phyloP scores from a whole-genome alignment of 2,797 vertebrate genomes.

The Basileuterus tristriatus region DNA sequence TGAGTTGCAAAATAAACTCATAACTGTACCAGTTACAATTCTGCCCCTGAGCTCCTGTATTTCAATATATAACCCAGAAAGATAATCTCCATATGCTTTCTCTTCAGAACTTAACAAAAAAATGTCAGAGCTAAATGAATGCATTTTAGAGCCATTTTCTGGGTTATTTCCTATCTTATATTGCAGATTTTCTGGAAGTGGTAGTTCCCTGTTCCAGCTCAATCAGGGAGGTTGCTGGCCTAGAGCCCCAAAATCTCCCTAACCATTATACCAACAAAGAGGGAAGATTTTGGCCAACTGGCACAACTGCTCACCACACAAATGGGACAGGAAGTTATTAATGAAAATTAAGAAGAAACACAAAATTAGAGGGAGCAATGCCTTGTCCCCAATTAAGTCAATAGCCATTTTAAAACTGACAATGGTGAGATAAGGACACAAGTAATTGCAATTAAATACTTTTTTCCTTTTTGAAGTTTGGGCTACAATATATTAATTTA shows the following conservation, averaged over 20 bases:
- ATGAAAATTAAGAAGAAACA: background rate
- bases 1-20: conserved; percentile 16
- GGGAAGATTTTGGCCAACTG: background rate
- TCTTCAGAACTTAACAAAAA: background rate
- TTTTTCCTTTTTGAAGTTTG: conserved; percentile 13
- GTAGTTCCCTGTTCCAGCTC: background rate
- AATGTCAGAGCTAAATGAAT: background rate
- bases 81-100: conserved; percentile 10
- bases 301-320: rapidly evolving
- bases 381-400: background rate
- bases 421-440: rapidly evolving
- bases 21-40: background rate
- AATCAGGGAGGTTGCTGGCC: background rate
- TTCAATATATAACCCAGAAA: conserved; percentile 25
- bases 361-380: background rate
- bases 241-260: background rate
- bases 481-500: conserved; percentile 24
- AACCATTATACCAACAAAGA: background rate
- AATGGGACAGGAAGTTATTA: background rate
- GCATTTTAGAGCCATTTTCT: background rate
- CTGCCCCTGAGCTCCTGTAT: background rate
- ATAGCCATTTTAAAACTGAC: background rate
- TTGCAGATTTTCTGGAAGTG: background rate
- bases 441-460: background rate
- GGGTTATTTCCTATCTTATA: background rate